Percentiles rank a stretch among this genome's conserved stretches.
Conservation (phyloP, 2,797 vertebrate species). For the Petrocephalus schoutedeni region DNA sequence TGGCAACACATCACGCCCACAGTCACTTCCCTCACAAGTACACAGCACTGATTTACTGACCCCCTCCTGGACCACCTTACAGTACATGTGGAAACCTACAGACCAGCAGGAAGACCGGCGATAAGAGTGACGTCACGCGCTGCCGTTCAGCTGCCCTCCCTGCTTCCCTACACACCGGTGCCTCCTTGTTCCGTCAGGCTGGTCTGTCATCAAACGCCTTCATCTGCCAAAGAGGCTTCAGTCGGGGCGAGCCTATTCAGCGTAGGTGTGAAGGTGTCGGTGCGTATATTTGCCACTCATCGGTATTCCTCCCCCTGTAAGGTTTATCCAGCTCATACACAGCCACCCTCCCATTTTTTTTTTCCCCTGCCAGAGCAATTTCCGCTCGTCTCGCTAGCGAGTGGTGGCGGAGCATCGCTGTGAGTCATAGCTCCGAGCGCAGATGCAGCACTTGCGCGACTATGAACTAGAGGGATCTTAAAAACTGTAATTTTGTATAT, state of each 20-base stretch:
- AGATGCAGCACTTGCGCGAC: conserved; percentile 8
- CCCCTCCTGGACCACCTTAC: neutral
- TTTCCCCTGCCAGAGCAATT: neutral
- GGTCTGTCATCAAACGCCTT: neutral
- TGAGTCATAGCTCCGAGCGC: conserved; percentile 1
- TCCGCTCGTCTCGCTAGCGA: neutral
- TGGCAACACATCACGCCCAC: neutral
- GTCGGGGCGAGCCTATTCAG: neutral
- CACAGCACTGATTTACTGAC: neutral
- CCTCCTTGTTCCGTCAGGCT: neutral
- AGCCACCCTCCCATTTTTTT: neutral
- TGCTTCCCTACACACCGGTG: neutral
- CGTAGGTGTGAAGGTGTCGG: neutral
- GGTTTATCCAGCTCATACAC: neutral
- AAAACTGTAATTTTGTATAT: conserved; percentile 6
- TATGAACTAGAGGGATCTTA: neutral
- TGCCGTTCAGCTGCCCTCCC: neutral
- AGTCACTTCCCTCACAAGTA: neutral
- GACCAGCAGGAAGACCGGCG: neutral
- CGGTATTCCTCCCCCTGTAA: neutral
- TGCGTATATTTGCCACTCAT: neutral
- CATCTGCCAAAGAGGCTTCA: neutral
- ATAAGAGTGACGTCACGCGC: neutral
- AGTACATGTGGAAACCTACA: neutral
- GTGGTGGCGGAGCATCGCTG: neutral